Evolutionary conservation across 2,113 vertebrate genomes (phyloP).

Genomic region (Syrmaticus mikado): DNA sequence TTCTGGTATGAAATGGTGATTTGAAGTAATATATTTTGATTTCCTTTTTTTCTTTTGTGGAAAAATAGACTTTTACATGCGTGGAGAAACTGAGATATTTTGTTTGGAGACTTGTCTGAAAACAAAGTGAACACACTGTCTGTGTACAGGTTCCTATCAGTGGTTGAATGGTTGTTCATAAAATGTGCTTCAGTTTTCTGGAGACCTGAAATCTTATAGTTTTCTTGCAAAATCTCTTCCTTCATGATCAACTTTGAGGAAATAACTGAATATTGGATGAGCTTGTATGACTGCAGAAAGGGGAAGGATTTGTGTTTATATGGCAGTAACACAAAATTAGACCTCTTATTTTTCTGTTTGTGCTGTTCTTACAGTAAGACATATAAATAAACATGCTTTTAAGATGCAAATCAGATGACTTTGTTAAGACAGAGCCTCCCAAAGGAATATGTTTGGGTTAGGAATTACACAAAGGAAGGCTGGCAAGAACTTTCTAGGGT

Average conservation of each 20-base stretch:
- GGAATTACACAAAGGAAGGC: neutral
- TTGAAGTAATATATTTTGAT: neutral
- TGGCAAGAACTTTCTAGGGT: constrained; percentile 6
- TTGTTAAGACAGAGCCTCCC: neutral
- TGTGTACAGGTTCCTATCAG: neutral
- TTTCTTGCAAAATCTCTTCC: neutral
- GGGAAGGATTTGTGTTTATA: neutral
- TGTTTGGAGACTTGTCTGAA: neutral
- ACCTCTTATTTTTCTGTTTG: neutral
- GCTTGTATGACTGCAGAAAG: neutral
- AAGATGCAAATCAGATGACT: neutral
- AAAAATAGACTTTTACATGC: too few relatives aligned
- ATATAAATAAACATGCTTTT: neutral
- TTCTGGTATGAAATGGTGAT: neutral
- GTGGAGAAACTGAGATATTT: neutral
- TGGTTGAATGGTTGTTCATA: neutral
- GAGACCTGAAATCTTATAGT: neutral
- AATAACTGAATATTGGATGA: neutral
- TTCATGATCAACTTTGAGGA: neutral
- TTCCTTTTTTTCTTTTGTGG: neutral
- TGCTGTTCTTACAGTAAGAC: neutral
- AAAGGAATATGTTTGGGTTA: neutral
- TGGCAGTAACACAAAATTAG: neutral
- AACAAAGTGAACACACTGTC: neutral
- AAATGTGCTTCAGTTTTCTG: neutral